phyloP scores from a whole-genome alignment of 2,113 vertebrate genomes.

The Phaetusa simplex region DNA sequence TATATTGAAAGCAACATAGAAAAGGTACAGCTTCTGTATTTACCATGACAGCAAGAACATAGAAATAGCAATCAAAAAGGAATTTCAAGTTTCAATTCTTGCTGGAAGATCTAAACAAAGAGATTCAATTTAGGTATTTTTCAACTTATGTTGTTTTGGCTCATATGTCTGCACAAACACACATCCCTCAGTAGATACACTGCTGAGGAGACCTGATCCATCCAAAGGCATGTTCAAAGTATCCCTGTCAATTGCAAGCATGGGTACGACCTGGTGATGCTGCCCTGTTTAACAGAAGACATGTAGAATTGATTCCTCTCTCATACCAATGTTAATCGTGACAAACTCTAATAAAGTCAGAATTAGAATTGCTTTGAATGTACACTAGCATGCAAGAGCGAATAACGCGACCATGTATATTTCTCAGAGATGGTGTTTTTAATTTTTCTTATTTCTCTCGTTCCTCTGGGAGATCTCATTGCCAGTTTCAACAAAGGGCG shows the following conservation, averaged over 20 bases:
- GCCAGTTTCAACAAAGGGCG: slow-evolving; percentile 49
- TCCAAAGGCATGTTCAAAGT: neutral
- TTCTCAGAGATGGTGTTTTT: neutral
- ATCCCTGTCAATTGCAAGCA: neutral
- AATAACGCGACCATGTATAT: neutral
- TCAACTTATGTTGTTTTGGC: neutral
- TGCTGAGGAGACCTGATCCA: neutral
- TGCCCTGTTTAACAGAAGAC: neutral
- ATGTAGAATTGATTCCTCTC: neutral
- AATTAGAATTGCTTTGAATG: slow-evolving; percentile 1
- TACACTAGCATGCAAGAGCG: neutral
- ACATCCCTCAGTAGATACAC: neutral
- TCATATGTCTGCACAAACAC: neutral
- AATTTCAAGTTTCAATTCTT: neutral
- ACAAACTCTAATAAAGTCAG: neutral
- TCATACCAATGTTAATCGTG: neutral
- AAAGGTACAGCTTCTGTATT: neutral
- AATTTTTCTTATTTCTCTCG: neutral
- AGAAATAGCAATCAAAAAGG: neutral
- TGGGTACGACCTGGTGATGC: neutral
- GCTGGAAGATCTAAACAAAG: neutral
- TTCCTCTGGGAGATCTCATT: slow-evolving; percentile 27
- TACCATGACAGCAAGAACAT: neutral
- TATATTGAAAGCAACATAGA: neutral
- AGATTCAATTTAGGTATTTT: neutral